Conservation (phyloP, 1,140 invertebrate genomes). For the Sinonovacula constricta region DNA sequence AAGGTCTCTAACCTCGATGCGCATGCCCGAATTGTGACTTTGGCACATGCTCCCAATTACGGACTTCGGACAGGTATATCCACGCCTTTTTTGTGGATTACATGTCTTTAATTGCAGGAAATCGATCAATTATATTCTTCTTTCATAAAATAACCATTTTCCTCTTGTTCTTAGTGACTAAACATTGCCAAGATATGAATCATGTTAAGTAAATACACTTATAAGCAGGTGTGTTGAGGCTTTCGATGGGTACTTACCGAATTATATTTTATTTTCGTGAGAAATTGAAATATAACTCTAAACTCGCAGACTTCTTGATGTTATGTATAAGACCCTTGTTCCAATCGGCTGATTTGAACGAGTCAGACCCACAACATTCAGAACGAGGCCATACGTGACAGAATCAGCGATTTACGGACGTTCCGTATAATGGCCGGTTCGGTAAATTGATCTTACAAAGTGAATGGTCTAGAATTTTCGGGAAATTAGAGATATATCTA, state of each 20-base stretch:
- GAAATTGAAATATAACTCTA: too few relatives aligned
- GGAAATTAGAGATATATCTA: too few relatives aligned
- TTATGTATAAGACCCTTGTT: too few relatives aligned
- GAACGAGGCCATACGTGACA: too few relatives aligned
- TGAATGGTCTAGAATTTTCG: too few relatives aligned
- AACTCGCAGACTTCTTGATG: too few relatives aligned
- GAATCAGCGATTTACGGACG: too few relatives aligned
- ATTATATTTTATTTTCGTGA: too few relatives aligned
- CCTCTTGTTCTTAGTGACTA: neutral
- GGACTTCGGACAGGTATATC: slow-evolving; percentile 54
- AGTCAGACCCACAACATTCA: too few relatives aligned
- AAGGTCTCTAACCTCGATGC: slow-evolving; percentile 46
- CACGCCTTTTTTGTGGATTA: neutral
- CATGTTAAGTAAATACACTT: neutral
- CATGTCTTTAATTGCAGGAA: neutral
- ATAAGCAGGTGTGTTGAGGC: neutral
- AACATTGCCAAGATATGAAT: neutral
- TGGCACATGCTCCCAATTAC: slow-evolving; percentile 36
- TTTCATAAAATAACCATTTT: neutral
- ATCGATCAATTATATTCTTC: neutral
- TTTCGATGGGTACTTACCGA: neutral
- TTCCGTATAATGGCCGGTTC: too few relatives aligned
- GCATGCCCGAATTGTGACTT: slow-evolving; percentile 44
- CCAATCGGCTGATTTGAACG: too few relatives aligned
- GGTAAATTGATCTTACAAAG: too few relatives aligned